phyloP scores from a whole-genome alignment of 2,113 vertebrate genomes.

The Gila orcuttii region DNA sequence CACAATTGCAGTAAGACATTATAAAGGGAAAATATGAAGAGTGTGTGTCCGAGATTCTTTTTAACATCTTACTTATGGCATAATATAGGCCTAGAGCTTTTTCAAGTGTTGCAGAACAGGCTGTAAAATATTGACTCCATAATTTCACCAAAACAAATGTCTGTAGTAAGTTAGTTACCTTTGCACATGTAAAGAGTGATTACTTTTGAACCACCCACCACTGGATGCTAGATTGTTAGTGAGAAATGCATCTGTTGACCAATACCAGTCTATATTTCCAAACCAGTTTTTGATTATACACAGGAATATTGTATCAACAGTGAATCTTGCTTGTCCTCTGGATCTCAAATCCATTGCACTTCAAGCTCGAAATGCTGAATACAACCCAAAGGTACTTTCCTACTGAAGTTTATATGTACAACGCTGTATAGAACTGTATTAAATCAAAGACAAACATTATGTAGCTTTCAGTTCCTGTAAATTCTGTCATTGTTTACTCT shows the following conservation, averaged over 20 bases:
- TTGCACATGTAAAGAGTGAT: neutral
- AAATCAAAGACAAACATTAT: neutral
- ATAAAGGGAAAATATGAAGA: neutral
- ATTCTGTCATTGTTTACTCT: neutral
- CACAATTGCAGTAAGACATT: constrained; percentile 87
- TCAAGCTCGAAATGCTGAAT: constrained; percentile 96
- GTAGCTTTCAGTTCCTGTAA: neutral
- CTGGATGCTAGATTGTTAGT: neutral
- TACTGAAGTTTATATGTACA: neutral
- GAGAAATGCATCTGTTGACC: constrained; percentile 3
- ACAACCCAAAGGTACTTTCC: constrained; percentile 90
- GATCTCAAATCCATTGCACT: constrained; percentile 95
- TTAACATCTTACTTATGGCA: neutral
- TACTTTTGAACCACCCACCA: neutral
- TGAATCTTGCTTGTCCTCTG: constrained; percentile 91
- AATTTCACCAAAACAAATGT: neutral
- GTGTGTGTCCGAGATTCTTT: neutral
- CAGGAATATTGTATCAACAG: constrained; percentile 97
- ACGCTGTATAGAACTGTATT: neutral
- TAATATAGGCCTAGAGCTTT: neutral
- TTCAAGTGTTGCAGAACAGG: neutral
- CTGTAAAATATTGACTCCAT: neutral
- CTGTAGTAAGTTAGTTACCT: neutral
- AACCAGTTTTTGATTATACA: constrained; percentile 43
- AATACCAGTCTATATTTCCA: neutral